Conservation (phyloP, 2,888 invertebrate genomes). For the Synergus laeviventris region DNA sequence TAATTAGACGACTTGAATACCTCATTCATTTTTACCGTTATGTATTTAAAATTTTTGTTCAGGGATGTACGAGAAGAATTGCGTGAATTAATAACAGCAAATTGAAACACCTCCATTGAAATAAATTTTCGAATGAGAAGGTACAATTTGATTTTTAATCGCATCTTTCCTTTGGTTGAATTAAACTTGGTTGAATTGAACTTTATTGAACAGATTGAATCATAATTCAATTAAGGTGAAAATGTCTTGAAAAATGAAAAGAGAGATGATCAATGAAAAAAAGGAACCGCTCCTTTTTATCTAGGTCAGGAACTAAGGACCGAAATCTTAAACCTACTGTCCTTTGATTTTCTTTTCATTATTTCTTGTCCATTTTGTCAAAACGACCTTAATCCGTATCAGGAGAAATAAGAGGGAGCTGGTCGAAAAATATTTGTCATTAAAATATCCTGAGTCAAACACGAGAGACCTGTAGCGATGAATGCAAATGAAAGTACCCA, state of each 20-base stretch:
- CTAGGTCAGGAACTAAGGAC: not conserved
- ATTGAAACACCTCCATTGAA: slow-evolving; percentile 12
- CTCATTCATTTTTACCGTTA: slow-evolving; percentile 22
- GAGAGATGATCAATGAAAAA: not conserved
- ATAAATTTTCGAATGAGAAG: too few species aligned
- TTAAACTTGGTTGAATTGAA: too few species aligned
- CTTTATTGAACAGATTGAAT: not conserved
- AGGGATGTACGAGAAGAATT: not conserved
- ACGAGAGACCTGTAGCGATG: not conserved
- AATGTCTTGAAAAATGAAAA: not conserved
- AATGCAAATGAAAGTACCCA: slow-evolving; percentile 16
- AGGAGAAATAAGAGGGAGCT: not conserved
- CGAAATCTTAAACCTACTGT: too few species aligned
- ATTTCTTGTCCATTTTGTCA: not conserved
- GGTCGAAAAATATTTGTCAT: not conserved
- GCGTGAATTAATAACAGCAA: slow-evolving; percentile 31
- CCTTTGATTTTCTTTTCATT: not conserved
- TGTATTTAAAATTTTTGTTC: not conserved
- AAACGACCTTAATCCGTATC: not conserved
- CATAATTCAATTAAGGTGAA: not conserved
- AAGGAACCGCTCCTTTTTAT: not conserved
- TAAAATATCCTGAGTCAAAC: not conserved
- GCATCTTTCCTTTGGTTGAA: too few species aligned
- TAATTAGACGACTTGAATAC: slow-evolving; percentile 13
- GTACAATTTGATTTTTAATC: too few species aligned